Conservation (phyloP, 2,888 invertebrate species). For the Nymphalis urticae region DNA sequence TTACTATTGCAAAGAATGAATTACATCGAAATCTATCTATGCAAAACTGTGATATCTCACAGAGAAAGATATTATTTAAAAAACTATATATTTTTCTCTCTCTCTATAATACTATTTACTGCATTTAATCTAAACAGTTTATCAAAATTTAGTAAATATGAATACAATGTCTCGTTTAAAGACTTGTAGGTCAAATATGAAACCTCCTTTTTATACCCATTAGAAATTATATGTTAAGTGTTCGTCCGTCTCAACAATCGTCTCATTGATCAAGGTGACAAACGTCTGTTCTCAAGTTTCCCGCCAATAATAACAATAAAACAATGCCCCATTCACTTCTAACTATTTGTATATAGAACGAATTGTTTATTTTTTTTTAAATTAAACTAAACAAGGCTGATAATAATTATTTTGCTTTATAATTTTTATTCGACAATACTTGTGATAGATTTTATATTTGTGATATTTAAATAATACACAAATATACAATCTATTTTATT, state of each 20-base stretch:
- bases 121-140: too few species aligned
- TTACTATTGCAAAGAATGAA: too few species aligned
- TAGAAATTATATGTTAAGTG: constrained; percentile 4
- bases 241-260: background rate
- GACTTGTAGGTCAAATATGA: background rate
- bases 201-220: background rate
- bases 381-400: background rate
- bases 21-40: too few species aligned
- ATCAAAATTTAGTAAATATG: too few species aligned
- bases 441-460: too few species aligned
- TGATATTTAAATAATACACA: background rate
- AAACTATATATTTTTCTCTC: too few species aligned
- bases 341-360: constrained; percentile 11
- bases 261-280: constrained; percentile 12
- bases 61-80: too few species aligned
- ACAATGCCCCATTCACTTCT: constrained; percentile 15
- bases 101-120: too few species aligned
- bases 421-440: too few species aligned
- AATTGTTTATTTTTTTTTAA: constrained; percentile 8
- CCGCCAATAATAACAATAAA: constrained; percentile 16
- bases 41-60: too few species aligned
- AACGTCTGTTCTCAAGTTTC: constrained; percentile 12
- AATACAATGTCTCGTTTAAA: background rate
- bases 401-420: background rate
- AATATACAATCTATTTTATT: too few species aligned